Conservation (phyloP, 2,797 vertebrate genomes). For the Morelia viridis region DNA sequence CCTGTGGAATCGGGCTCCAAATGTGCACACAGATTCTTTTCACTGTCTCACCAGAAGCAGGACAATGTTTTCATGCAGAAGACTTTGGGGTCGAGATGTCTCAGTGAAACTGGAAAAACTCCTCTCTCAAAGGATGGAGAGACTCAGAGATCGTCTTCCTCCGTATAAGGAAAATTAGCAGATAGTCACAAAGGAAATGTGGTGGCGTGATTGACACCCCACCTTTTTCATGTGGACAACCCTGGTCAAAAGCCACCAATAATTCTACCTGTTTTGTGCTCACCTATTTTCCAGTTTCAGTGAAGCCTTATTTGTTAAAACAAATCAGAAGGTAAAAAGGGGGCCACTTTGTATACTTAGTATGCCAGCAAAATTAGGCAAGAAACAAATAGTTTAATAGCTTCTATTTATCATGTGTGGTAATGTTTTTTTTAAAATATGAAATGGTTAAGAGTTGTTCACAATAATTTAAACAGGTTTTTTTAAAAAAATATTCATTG, state of each 20-base stretch:
- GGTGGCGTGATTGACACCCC: background rate
- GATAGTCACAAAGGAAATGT: background rate
- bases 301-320: background rate
- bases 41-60: background rate
- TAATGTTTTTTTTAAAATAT: conserved; percentile 34
- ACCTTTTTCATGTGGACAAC: background rate
- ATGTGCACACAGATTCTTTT: background rate
- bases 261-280: background rate
- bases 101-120: background rate
- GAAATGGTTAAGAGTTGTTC: conserved; percentile 50
- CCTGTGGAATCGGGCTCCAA: background rate
- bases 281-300: background rate
- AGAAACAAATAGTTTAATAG: background rate
- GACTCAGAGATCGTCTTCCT: background rate
- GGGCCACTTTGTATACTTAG: background rate
- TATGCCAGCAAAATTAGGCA: background rate
- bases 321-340: background rate
- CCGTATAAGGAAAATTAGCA: background rate
- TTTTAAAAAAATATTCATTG: conserved; percentile 22
- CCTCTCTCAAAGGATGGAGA: background rate
- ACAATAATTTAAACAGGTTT: background rate
- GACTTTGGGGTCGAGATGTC: background rate
- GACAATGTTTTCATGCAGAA: background rate
- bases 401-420: background rate
- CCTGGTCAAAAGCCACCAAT: background rate